Percentiles rank a stretch among this genome's conserved stretches.
These are phyloP conservation scores for Geotrypetes seraphini DNA, from an alignment of 2,797 vertebrate genomes.

Conservation along the genomic window DNA sequence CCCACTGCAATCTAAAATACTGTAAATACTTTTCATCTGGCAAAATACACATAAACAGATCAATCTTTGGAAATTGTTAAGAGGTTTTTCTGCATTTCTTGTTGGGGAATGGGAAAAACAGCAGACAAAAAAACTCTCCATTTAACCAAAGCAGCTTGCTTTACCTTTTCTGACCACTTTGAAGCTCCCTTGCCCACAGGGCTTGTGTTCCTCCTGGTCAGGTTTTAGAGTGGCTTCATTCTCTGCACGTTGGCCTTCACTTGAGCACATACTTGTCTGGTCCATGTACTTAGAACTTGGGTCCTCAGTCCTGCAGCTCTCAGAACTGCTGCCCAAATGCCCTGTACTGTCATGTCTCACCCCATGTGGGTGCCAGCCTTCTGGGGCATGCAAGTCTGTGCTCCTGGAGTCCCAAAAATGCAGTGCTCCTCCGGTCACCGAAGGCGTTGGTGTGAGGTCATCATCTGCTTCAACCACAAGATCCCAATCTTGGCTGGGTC, in stretches of 20 bases:
- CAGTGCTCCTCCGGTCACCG: not conserved
- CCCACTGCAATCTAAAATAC: too few species aligned
- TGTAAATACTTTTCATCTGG: too few species aligned
- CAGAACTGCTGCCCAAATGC: not conserved
- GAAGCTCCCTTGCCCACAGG: slow-evolving; percentile 5
- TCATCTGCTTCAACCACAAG: slow-evolving; percentile 28
- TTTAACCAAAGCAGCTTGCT: too few species aligned
- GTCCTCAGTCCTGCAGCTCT: not conserved
- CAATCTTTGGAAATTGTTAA: too few species aligned
- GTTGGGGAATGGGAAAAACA: too few species aligned
- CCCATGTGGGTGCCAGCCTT: not conserved
- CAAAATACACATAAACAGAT: too few species aligned
- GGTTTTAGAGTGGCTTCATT: not conserved
- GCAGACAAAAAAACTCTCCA: too few species aligned
- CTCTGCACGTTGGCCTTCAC: not conserved
- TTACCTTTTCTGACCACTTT: slow-evolving; percentile 56
- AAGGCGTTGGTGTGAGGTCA: slow-evolving; percentile 44
- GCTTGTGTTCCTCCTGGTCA: not conserved
- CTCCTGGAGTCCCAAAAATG: slow-evolving; percentile 28
- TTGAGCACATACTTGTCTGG: not conserved
- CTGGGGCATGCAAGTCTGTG: slow-evolving; percentile 6
- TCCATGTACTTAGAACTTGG: not conserved
- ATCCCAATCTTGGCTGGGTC: not conserved
- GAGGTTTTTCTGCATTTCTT: too few species aligned
- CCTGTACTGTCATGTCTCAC: not conserved